phyloP scores from a whole-genome alignment of 2,888 invertebrate species.

The Plagodis pulveraria region DNA sequence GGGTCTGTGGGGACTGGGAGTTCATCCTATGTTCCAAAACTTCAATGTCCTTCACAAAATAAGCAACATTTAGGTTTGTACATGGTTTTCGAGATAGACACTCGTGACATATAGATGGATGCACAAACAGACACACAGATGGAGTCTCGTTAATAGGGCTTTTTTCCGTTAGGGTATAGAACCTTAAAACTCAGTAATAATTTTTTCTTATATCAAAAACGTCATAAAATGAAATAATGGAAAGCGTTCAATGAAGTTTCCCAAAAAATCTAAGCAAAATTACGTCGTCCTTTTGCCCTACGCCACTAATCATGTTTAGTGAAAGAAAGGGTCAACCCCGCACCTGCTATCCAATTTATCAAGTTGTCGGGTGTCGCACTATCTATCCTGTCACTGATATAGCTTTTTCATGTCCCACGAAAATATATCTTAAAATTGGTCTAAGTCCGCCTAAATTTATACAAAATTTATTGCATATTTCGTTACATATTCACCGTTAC shows the following conservation, averaged over 20 bases:
- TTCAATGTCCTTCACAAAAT: too few relatives aligned
- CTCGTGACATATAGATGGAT: too few relatives aligned
- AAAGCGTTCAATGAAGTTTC: constrained; percentile 6
- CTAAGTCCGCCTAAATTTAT: neutral
- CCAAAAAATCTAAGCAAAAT: constrained; percentile 9
- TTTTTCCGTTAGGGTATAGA: too few relatives aligned
- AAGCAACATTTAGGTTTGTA: too few relatives aligned
- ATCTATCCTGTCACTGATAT: constrained; percentile 11
- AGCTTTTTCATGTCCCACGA: neutral
- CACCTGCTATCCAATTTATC: constrained; percentile 52
- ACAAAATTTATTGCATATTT: constrained; percentile 6
- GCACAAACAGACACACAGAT: too few relatives aligned
- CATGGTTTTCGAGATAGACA: too few relatives aligned
- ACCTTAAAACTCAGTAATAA: neutral
- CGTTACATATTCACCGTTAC: constrained; percentile 18
- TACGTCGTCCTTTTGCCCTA: constrained; percentile 23
- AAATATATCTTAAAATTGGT: neutral
- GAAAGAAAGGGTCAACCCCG: constrained; percentile 45
- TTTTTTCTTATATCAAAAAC: constrained; percentile 6
- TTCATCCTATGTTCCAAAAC: too few relatives aligned
- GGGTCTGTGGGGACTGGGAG: too few relatives aligned
- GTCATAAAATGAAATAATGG: constrained; percentile 8
- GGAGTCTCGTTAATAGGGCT: too few relatives aligned
- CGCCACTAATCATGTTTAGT: constrained; percentile 44
- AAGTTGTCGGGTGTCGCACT: constrained; percentile 39